Base-by-base conservation (phyloP, 2,888 invertebrate species). In the Sinohyriopsis cumingii region DNA sequence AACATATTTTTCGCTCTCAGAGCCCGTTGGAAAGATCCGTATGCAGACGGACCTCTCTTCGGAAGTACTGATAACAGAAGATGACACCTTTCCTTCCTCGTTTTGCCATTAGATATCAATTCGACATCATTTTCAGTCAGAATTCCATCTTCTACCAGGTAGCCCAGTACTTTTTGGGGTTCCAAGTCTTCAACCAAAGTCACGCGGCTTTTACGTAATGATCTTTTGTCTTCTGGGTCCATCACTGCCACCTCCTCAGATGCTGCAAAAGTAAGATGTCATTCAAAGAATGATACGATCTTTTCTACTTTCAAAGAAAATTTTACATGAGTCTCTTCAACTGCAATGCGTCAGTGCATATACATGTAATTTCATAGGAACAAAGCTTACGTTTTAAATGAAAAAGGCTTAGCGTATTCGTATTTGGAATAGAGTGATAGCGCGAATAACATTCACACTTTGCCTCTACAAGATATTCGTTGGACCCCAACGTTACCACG, bases 101-200 rank as follows among this genome's bases (percentile, higher is more conserved):
- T 71, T 19, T 59, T 65, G 22, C 69, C 75, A 20, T 70, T 65
- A 7, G 65, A 56, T 7, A 80, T 71, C 15, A 61, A 64, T 67
- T 80, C 80, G n/a, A 70, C 54, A 60, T 80, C 80, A 63, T 80
- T 80, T 63, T 80, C 80, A 5, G 80, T 77, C 3, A 80, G 70
- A 20, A 80, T 59, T 22, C 75, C 80, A 65, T 78, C 77, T 56
- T 77, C 73, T 54, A 68, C 61, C 15, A 80, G 57, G 7, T 25
- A 33, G 57, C 75, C 75, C 28, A 80, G 68, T 18, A 22, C 33
- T 3, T 45, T 3, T 59, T 60, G 64, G 4, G 80, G 78, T 60
- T 80, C 80, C 59, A 80, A 67, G 60, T 80, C 75, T 15, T 66
- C 54, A 1, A 76, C 76, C 5, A 80, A 64, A 7, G 59, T n/a